A percentile compares a stretch with the other conserved stretches of the same genome.
phyloP scores from a whole-genome alignment of 2,797 vertebrate species.

The Urosaurus nigricauda region DNA sequence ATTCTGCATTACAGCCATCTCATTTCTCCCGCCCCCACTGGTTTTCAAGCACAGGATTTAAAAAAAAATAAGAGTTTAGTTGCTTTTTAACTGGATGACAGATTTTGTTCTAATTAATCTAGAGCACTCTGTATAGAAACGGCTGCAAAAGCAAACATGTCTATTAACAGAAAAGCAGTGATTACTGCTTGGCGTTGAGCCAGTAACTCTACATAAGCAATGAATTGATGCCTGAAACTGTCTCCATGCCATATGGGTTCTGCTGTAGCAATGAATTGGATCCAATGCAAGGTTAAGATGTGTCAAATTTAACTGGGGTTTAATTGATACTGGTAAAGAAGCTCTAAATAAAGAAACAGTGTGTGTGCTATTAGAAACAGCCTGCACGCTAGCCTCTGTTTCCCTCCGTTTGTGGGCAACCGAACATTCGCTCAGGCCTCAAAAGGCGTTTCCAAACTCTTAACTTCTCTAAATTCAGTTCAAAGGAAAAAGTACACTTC shows the following conservation, averaged over 20 bases:
- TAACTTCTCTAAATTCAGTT: constrained; percentile 42
- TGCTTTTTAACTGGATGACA: constrained; percentile 82
- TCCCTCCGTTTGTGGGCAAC: constrained; percentile 73
- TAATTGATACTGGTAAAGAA: constrained; percentile 91
- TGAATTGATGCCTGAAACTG: constrained; percentile 84
- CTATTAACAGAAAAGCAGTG: constrained; percentile 87
- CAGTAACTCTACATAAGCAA: constrained; percentile 83
- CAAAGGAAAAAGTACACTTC: constrained; percentile 30
- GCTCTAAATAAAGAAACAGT: constrained; percentile 86
- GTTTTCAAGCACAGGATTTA: constrained; percentile 53
- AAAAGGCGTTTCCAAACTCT: constrained; percentile 77
- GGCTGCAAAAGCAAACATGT: constrained; percentile 90
- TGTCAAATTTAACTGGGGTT: constrained; percentile 92
- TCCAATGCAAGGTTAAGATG: constrained; percentile 90
- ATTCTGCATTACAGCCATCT: constrained; percentile 50
- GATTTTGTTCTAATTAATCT: constrained; percentile 86
- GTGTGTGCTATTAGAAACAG: constrained; percentile 78
- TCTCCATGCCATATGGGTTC: constrained; percentile 91
- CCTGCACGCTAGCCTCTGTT: constrained; percentile 75
- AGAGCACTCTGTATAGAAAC: constrained; percentile 83
- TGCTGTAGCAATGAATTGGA: constrained; percentile 88
- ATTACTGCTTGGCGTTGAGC: constrained; percentile 84
- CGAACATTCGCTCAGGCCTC: constrained; percentile 68
- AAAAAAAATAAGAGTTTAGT: constrained; percentile 55
- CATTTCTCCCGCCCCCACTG: constrained; percentile 28